Percentiles rank a stretch among this genome's conserved stretches.
phyloP scores from a whole-genome alignment of 1,140 invertebrate genomes.

The Dreissena polymorpha region DNA sequence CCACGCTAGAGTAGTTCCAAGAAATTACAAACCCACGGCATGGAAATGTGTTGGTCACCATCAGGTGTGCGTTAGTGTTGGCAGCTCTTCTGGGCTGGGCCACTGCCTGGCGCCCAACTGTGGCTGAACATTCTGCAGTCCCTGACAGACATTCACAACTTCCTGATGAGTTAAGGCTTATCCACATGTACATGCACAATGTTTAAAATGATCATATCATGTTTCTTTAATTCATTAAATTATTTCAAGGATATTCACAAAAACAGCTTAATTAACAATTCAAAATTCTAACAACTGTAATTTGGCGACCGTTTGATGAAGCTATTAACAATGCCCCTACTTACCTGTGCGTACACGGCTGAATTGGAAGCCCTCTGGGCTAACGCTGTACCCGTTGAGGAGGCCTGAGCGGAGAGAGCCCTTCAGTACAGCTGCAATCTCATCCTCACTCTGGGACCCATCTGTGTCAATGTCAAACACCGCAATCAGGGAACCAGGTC shows the following conservation, averaged over 20 bases:
- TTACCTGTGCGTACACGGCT: not conserved
- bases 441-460: conserved; percentile 30
- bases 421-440: conserved; percentile 16
- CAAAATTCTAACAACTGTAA: too few species aligned
- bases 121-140: conserved; percentile 61
- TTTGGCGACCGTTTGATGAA: too few species aligned
- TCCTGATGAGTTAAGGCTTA: too few species aligned
- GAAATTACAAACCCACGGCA: conserved; percentile 68
- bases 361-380: conserved; percentile 32
- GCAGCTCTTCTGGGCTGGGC: conserved; percentile 61
- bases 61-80: conserved; percentile 66
- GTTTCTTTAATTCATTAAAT: too few species aligned
- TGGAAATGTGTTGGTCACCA: conserved; percentile 74
- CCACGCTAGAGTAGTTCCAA: conserved; percentile 67
- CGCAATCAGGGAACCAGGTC: conserved; percentile 31
- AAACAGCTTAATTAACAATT: too few species aligned
- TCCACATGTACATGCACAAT: too few species aligned
- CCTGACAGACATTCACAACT: conserved; percentile 47
- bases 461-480: conserved; percentile 41
- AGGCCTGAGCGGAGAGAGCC: not conserved
- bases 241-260: too few species aligned
- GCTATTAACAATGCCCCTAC: too few species aligned
- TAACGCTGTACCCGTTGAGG: conserved; percentile 14
- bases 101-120: conserved; percentile 64
- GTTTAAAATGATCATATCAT: too few species aligned